Conservation (phyloP, 2,113 vertebrate genomes). For the Alethe castanea region DNA sequence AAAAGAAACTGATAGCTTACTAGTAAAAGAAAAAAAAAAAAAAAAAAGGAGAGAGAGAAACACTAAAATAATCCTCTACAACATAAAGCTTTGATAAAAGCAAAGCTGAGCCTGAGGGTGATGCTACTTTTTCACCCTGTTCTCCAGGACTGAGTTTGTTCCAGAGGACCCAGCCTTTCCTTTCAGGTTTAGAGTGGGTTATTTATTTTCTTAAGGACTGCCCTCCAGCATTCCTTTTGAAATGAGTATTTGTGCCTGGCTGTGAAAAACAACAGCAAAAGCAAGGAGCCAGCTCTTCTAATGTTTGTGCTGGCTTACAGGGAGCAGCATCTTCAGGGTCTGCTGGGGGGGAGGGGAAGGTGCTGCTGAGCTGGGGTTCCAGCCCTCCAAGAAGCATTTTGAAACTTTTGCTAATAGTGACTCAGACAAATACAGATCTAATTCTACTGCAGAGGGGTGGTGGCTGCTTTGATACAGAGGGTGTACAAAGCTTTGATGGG, state of each 20-base stretch:
- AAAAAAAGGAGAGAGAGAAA: not conserved
- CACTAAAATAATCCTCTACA: conserved; percentile 31
- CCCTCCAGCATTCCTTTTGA: not conserved
- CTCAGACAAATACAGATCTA: not conserved
- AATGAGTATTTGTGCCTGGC: not conserved
- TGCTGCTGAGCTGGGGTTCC: not conserved
- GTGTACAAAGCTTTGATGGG: not conserved
- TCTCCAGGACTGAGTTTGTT: not conserved
- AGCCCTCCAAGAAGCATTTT: not conserved
- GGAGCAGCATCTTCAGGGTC: not conserved
- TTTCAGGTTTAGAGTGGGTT: not conserved
- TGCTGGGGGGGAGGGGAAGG: not conserved
- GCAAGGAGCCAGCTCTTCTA: not conserved
- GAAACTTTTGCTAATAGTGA: not conserved
- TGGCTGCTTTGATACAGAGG: not conserved
- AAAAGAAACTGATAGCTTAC: not conserved
- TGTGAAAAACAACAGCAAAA: not conserved
- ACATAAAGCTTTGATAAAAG: conserved; percentile 44
- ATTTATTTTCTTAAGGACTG: not conserved
- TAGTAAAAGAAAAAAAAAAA: not conserved
- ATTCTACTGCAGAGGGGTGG: not conserved
- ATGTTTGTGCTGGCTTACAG: not conserved
- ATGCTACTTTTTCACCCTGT: conserved; percentile 19
- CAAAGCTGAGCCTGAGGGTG: conserved; percentile 45
- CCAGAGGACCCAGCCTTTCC: not conserved